Percentiles rank a stretch among this genome's conserved stretches.
phyloP scores from a whole-genome alignment of 2,113 vertebrate genomes.

The Anguilla rostrata region DNA sequence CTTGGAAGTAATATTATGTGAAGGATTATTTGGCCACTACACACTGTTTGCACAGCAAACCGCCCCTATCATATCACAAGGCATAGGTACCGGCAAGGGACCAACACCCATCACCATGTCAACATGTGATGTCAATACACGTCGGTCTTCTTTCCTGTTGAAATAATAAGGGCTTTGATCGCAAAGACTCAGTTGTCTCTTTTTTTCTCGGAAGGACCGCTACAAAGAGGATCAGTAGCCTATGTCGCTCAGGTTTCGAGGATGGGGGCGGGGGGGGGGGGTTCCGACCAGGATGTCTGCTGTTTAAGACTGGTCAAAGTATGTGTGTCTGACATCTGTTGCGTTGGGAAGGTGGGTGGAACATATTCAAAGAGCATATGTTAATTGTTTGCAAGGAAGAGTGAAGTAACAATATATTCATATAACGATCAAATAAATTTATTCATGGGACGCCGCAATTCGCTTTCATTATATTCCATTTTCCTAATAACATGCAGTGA shows the following conservation, averaged over 20 bases:
- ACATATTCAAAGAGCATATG: slow-evolving; percentile 13
- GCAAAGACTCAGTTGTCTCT: not conserved
- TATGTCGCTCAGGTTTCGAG: not conserved
- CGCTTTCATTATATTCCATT: not conserved
- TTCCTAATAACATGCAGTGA: not conserved
- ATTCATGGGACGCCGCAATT: not conserved
- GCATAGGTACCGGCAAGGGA: not conserved
- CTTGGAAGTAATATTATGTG: not conserved
- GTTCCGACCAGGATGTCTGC: slow-evolving; percentile 14
- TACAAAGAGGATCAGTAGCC: slow-evolving; percentile 6
- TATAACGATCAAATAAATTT: not conserved
- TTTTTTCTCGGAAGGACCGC: slow-evolving; percentile 12
- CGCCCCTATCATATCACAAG: not conserved
- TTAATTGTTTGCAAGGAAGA: slow-evolving; percentile 29
- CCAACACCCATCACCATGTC: slow-evolving; percentile 1
- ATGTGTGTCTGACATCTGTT: slow-evolving; percentile 70
- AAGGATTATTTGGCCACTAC: not conserved
- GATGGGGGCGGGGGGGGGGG: slow-evolving; percentile 11
- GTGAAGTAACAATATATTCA: not conserved
- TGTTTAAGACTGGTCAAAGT: slow-evolving; percentile 21
- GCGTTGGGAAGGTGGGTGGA: slow-evolving; percentile 52
- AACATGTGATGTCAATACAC: not conserved
- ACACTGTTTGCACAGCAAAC: not conserved
- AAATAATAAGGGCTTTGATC: slow-evolving; percentile 11
- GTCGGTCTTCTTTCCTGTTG: slow-evolving; percentile 1